Evolutionary conservation across 2,113 vertebrate genomes (phyloP), one percentile per base, ranked within the genome.

Genomic region (Mastomys coucha): DNA sequence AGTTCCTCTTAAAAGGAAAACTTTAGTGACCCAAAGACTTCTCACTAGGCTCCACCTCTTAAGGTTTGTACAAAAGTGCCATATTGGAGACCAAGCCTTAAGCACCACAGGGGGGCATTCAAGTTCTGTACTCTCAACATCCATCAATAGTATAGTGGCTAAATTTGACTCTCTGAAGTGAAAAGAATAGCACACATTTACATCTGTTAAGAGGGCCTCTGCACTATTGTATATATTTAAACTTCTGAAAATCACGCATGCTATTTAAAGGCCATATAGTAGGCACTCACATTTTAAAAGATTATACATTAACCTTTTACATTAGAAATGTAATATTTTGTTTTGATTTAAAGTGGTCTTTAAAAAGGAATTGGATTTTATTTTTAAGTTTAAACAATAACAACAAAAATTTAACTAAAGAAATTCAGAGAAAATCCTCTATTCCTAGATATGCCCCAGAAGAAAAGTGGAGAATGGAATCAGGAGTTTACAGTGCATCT

Each of bases 401-500:
- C 70, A 80, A 33, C 31, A 80, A 80, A 94, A 94, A 89, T 89
- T 94, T 63, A 65, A 19, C 20, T 63, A 84, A 65, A 65, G 51
- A 58, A 56, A 58, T 58, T 56, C 53, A 82, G 80, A 82, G 53
- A 60, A 82, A 39, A 39, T 58, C 20, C 36, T 81, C 78, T 81
- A 20, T 81, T 81, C 53, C 80, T 82, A 60, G 33, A 36, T 81
- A 24, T 81, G 56, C 24, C 28, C n/a, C n/a, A 11, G 22, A 78
- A 65, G 58, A 20, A 36, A 60, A 36, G 20, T 22, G 12, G 39
- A 53, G 13, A 92, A 63, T 63, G 60, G 19, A 45, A 88, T 78
- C 42, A 39, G 42, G 92, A 91, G 24, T 91, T 11, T 81, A 72
- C 82, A 51, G 65, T 17, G 24, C 39, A 86, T 26, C 13, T 90